Evolutionary conservation across 2,113 vertebrate species (phyloP).

Genomic region (Vimba vimba): DNA sequence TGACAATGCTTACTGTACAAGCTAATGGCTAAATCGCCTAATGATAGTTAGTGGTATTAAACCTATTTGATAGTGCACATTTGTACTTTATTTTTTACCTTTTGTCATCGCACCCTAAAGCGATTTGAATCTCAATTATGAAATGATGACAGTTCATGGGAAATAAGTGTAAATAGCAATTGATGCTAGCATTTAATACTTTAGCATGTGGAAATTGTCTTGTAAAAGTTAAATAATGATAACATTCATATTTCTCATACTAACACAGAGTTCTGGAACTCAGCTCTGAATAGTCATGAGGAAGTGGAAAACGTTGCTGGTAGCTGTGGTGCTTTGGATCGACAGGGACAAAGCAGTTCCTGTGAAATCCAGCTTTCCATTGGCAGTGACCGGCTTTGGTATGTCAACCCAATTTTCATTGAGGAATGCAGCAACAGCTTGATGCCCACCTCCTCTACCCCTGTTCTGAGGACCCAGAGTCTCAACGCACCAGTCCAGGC

Average conservation of each 20-base stretch:
- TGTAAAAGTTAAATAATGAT: background rate
- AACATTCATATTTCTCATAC: background rate
- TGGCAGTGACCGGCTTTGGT: constrained; percentile 82
- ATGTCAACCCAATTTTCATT: constrained; percentile 88
- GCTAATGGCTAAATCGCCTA: background rate
- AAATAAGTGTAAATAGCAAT: background rate
- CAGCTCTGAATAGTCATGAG: constrained; percentile 75
- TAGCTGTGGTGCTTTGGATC: constrained; percentile 52
- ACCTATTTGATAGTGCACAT: no score
- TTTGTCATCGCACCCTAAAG: background rate
- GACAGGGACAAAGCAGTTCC: constrained; percentile 68
- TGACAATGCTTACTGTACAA: background rate
- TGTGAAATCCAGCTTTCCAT: constrained; percentile 81
- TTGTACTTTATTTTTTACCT: no score
- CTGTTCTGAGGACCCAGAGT: constrained; percentile 66
- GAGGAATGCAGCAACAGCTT: constrained; percentile 76
- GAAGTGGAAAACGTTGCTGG: constrained; percentile 42
- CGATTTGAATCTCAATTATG: background rate
- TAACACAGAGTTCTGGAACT: constrained; percentile 89
- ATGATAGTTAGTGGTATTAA: no score
- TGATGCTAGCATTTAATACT: background rate
- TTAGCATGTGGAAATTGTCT: background rate
- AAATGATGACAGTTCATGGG: background rate
- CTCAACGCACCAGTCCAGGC: constrained; percentile 55
- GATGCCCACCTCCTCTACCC: constrained; percentile 50